A percentile compares a stretch with the other conserved stretches of the same genome.
phyloP scores from a whole-genome alignment of 1,140 invertebrate species.

The Portunus trituberculatus region DNA sequence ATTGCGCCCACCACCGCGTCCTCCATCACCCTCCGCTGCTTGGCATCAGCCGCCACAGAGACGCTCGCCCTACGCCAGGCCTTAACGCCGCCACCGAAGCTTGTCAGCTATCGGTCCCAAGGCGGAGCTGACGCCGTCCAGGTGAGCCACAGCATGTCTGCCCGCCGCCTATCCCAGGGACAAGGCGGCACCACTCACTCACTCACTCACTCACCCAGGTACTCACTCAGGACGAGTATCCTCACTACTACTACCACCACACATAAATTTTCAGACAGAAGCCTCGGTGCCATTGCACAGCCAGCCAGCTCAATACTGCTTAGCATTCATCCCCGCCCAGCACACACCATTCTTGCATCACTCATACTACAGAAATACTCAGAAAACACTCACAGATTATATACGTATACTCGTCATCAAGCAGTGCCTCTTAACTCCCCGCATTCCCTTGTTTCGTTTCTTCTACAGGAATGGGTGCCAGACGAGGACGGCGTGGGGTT shows the following conservation, averaged over 20 bases:
- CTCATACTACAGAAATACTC: too few species aligned
- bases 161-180: not conserved
- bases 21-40: slow-evolving; percentile 42
- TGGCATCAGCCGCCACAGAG: slow-evolving; percentile 38
- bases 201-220: not conserved
- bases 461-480: slow-evolving; percentile 62
- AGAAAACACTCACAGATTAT: too few species aligned
- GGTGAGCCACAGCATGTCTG: slow-evolving; percentile 28
- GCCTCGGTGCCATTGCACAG: too few species aligned
- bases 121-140: slow-evolving; percentile 69
- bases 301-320: too few species aligned
- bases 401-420: too few species aligned
- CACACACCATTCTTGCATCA: too few species aligned
- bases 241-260: too few species aligned
- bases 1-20: not conserved
- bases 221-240: too few species aligned
- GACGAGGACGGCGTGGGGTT: slow-evolving; percentile 54
- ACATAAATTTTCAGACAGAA: too few species aligned
- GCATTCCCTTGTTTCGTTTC: not conserved
- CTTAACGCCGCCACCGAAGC: slow-evolving; percentile 65
- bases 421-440: too few species aligned
- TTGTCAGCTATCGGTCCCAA: slow-evolving; percentile 65
- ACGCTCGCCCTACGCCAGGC: slow-evolving; percentile 49
- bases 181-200: not conserved
- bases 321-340: too few species aligned